Evolutionary conservation across 1,140 invertebrate genomes (phyloP).

Genomic region (Aphidius ervi): DNA sequence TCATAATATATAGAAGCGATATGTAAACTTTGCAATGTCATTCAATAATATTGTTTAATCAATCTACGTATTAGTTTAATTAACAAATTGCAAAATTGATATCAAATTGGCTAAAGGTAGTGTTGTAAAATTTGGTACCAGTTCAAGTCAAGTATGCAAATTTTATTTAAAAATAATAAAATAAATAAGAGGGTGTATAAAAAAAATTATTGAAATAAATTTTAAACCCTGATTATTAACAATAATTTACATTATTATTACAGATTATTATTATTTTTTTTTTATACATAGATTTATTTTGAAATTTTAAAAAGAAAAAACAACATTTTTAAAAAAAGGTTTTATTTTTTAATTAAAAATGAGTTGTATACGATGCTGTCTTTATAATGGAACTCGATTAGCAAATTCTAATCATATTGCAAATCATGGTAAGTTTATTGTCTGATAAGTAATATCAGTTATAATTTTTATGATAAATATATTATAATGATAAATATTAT

Average conservation of each 20-base stretch:
- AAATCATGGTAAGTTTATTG: conserved; percentile 42
- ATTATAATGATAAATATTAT: conserved; percentile 17
- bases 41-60: conserved; percentile 13
- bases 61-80: conserved; percentile 18
- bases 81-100: conserved; percentile 3
- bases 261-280: not conserved
- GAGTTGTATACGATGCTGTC: conserved; percentile 50
- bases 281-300: not conserved
- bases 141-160: too few species aligned
- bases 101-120: not conserved
- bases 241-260: conserved; percentile 7
- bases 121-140: too few species aligned
- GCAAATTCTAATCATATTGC: conserved; percentile 45
- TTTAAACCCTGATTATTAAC: not conserved
- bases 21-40: conserved; percentile 20
- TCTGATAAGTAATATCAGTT: not conserved
- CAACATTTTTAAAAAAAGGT: not conserved
- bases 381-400: conserved; percentile 45
- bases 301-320: not conserved
- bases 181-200: not conserved
- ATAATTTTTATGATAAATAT: conserved; percentile 7
- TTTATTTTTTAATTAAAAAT: conserved; percentile 31
- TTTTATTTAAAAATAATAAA: not conserved
- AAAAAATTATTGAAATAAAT: not conserved
- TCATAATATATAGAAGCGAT: too few species aligned